Base-by-base conservation (phyloP, 1,140 invertebrate species). In the Diploscapter pachys region DNA sequence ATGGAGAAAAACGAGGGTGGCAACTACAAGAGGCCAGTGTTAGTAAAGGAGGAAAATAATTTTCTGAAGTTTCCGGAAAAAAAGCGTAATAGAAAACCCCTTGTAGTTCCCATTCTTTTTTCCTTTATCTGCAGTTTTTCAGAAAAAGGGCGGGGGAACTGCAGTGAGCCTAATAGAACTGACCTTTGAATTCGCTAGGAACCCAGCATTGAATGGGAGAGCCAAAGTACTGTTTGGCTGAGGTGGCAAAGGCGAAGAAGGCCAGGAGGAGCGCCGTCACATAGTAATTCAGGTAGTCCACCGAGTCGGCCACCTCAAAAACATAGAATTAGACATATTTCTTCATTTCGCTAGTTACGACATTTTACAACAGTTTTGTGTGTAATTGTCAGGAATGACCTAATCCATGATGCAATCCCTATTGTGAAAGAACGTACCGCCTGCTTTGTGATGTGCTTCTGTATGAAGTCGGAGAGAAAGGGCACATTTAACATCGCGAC, bases 181-280 rank as follows among this genome's bases (percentile, higher is more conserved):
- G 31, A 66, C 79, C 77, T 65, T 80, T 81, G 65, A 82, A 82
- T 56, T 82, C 81, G 4, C 72, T 84, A 8, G 84, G 84, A 55
- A 75, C 65, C 82, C 83, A 82, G 68, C 84, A 82, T 71, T 80
- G 82, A 56, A 86, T 82, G 4, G 84, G 83, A 5, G 64, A 55
- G 49, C 81, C 83, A 71, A 85, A 83, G 69, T 85, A 83, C 66
- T 83, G 82, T 54, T 85, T 85, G 4, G 80, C 81, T 5, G 81
- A 81, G 61, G 85, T 85, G 52, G 79, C 77, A 55, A 83, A 55
- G 4, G 82, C 64, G 63, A 79, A 85, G 65, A 82, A 82, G 2
- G 76, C 81, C 6, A 83, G 74, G 57, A 83, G 56, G 71, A 80
- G 82, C 63, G 83, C 76, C 57, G 79, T 78, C 55, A 82, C 77